Base-by-base conservation (phyloP, 2,888 invertebrate species). In the Laothoe populi region DNA sequence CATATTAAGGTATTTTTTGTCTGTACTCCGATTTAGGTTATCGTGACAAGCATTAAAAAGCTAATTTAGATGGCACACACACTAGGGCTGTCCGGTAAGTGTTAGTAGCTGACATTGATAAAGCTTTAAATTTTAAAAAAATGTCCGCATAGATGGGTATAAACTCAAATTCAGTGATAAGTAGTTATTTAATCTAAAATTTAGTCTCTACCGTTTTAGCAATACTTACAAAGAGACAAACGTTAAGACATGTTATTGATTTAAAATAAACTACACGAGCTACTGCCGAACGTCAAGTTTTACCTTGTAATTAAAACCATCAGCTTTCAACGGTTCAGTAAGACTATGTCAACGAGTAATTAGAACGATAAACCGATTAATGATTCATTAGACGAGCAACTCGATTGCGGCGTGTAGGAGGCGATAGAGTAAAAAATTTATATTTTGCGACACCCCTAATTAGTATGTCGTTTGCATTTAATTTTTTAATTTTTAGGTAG, bases 311-410 rank as follows among this genome's bases (percentile, higher is more conserved):
- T 44, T 44, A 44, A 44, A 44, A 1, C 44, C 19, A 44, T n/a
- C n/a, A n/a, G n/a, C n/a, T n/a, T n/a, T 44, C 44, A 44, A 38
- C 38, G 38, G 16, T 19, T 8, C 19, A 16, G 49, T 31, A 31
- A 49, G 26, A 48, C 35, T 38, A n/a, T 35, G 60, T 60, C 48
- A 24, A 23, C 38, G 48, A 38, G n/a, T 23, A 23, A 60, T 48
- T 48, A 49, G 48, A 60, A 48, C 24, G 24, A 60, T 40, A 26
- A 60, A 23, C 40, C 49, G 13, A 49, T 31, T 40, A 60, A 19
- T 53, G 4, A 60, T 13, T 60, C 42, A 60, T 60, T 49, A 42
- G 11, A 48, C 24, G 16, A 49, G 26, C 26, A 11, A 46, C 7
- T 49, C 21, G 53, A 11, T 11, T 19, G 31, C 53, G 0, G 11